These are phyloP conservation scores for Pampus argenteus DNA, from an alignment of 2,797 vertebrate species.

Conservation along the genomic window DNA sequence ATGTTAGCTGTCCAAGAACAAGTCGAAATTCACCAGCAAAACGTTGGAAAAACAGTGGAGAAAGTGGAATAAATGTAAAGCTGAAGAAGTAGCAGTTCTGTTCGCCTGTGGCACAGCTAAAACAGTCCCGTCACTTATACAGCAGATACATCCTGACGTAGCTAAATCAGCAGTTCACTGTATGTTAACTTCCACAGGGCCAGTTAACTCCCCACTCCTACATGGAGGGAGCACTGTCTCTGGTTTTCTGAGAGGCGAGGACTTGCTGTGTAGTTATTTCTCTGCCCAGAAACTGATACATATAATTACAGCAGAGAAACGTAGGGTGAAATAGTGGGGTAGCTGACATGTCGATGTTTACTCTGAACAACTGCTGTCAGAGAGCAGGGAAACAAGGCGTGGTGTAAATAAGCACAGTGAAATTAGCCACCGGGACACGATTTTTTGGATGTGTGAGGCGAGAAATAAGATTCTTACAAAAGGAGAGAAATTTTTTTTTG, in stretches of 20 bases:
- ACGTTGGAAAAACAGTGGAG: too few species aligned
- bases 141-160: slow-evolving; percentile 21
- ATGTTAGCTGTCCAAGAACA: too few species aligned
- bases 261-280: slow-evolving; percentile 58
- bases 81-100: not conserved
- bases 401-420: slow-evolving; percentile 53
- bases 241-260: slow-evolving; percentile 32
- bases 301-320: slow-evolving; percentile 68
- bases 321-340: slow-evolving; percentile 59
- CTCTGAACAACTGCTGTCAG: slow-evolving; percentile 69
- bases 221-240: slow-evolving; percentile 55
- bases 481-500: slow-evolving; percentile 13
- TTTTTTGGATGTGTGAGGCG: slow-evolving; percentile 49
- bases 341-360: slow-evolving; percentile 66
- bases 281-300: slow-evolving; percentile 64
- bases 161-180: slow-evolving; percentile 29
- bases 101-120: slow-evolving; percentile 5
- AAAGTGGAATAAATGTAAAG: not conserved
- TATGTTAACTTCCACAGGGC: slow-evolving; percentile 31
- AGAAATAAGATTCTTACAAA: slow-evolving; percentile 28
- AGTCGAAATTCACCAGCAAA: too few species aligned
- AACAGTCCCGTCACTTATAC: slow-evolving; percentile 35
- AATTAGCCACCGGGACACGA: slow-evolving; percentile 55
- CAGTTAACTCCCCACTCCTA: slow-evolving; percentile 20
- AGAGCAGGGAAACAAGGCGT: slow-evolving; percentile 58